These are phyloP conservation scores for Pseudomyrmex pallidus DNA, from an alignment of 1,140 invertebrate genomes.

Conservation along the genomic window DNA sequence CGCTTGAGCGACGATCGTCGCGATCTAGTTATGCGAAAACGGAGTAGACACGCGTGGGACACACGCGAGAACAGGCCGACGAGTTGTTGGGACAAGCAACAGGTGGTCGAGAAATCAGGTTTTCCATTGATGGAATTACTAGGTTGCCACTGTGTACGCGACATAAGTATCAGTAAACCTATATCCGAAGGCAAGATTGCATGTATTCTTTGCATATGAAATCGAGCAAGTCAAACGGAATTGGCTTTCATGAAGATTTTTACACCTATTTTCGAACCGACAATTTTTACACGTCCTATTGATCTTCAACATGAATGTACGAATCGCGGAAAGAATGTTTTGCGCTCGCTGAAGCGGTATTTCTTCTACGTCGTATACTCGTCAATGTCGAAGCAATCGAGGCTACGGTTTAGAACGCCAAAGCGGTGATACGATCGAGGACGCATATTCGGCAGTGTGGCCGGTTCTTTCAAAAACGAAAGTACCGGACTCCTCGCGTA, in stretches of 20 bases:
- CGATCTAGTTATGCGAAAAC: conserved; percentile 45
- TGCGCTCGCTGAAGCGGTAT: not conserved
- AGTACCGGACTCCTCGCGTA: conserved; percentile 77
- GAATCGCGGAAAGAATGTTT: not conserved
- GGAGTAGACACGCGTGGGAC: conserved; percentile 33
- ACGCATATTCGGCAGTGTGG: conserved; percentile 51
- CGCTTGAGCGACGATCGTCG: not conserved
- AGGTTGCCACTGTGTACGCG: conserved; percentile 3
- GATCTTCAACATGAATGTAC: too few species aligned
- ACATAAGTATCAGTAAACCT: conserved; percentile 5
- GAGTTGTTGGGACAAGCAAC: conserved; percentile 58
- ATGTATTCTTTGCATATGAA: not conserved
- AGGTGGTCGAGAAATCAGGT: conserved; percentile 63
- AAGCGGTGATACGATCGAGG: conserved; percentile 67
- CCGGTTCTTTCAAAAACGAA: conserved; percentile 78
- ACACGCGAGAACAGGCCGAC: conserved; percentile 24
- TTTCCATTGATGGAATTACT: conserved; percentile 52
- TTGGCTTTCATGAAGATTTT: not conserved
- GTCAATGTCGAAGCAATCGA: conserved; percentile 20
- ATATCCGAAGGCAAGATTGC: conserved; percentile 4
- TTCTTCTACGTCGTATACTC: not conserved
- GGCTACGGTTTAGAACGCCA: conserved; percentile 42
- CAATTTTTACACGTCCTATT: too few species aligned
- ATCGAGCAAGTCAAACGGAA: not conserved
- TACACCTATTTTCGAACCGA: too few species aligned